Evolutionary conservation across 2,113 vertebrate genomes (phyloP).

Genomic region (Progne subis): DNA sequence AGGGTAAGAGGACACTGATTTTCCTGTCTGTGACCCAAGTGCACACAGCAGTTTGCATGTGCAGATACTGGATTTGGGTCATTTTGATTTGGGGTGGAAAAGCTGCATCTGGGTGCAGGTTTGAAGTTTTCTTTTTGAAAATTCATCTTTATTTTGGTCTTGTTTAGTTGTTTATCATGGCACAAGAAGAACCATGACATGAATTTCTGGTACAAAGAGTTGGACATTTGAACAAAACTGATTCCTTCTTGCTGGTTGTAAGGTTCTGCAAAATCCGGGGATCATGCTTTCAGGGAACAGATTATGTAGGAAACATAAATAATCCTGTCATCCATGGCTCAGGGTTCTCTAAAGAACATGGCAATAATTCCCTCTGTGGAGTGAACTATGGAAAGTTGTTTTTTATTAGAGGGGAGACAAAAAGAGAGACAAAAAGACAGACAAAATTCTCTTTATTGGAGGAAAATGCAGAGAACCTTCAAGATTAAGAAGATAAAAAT

Average conservation of each 20-base stretch:
- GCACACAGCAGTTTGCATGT: background rate
- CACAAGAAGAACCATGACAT: background rate
- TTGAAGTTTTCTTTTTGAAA: background rate
- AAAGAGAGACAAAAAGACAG: background rate
- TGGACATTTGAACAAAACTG: background rate
- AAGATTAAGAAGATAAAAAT: background rate
- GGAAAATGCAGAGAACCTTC: background rate
- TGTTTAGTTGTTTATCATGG: background rate
- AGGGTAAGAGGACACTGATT: conserved; percentile 69
- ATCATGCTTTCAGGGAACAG: background rate
- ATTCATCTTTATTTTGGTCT: background rate
- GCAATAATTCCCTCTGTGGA: background rate
- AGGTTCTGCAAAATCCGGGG: background rate
- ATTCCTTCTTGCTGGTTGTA: background rate
- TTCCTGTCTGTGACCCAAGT: background rate
- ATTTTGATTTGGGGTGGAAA: background rate
- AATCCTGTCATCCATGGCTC: background rate
- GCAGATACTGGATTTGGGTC: background rate
- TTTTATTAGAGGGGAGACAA: background rate
- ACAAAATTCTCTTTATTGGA: background rate
- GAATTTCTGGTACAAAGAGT: background rate
- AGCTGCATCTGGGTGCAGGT: background rate
- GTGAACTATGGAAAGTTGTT: background rate
- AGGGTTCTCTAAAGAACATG: background rate
- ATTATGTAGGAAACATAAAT: background rate